Conservation (phyloP, 2,888 invertebrate species). For the Osmoderma eremita region DNA sequence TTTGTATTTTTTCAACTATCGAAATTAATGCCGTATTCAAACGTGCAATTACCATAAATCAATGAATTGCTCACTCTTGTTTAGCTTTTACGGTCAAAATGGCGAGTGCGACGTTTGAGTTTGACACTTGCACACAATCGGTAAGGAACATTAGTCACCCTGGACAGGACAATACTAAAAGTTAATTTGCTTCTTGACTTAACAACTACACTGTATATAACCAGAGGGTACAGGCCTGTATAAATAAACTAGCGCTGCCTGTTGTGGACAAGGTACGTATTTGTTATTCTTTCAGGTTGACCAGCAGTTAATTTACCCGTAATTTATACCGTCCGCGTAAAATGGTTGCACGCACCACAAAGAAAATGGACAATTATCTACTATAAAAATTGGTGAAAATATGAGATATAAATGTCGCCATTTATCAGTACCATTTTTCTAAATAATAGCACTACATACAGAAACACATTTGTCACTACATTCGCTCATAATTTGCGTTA, state of each 20-base stretch:
- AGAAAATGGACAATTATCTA: no score
- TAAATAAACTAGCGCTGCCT: conserved; percentile 37
- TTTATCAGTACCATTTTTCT: no score
- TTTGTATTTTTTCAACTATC: no score
- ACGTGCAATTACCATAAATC: conserved; percentile 16
- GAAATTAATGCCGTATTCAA: background rate
- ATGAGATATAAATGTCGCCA: no score
- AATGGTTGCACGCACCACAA: no score
- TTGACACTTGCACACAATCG: conserved; percentile 54
- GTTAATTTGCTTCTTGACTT: conserved; percentile 61
- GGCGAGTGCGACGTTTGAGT: conserved; percentile 52
- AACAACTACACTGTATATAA: conserved; percentile 49
- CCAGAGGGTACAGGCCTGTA: conserved; percentile 31
- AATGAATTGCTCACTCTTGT: conserved; percentile 14
- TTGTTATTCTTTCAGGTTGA: conserved; percentile 21
- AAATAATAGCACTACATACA: no score
- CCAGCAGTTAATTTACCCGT: conserved; percentile 17
- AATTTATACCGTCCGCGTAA: conserved; percentile 14
- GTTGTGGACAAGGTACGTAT: conserved; percentile 12
- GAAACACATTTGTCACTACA: no score
- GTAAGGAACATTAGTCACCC: conserved; percentile 58
- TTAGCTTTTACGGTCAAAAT: conserved; percentile 2
- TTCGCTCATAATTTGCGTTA: no score
- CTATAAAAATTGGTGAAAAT: no score
- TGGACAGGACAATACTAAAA: conserved; percentile 61